Conservation (phyloP, 2,113 vertebrate genomes). For the Callopanchax toddi region DNA sequence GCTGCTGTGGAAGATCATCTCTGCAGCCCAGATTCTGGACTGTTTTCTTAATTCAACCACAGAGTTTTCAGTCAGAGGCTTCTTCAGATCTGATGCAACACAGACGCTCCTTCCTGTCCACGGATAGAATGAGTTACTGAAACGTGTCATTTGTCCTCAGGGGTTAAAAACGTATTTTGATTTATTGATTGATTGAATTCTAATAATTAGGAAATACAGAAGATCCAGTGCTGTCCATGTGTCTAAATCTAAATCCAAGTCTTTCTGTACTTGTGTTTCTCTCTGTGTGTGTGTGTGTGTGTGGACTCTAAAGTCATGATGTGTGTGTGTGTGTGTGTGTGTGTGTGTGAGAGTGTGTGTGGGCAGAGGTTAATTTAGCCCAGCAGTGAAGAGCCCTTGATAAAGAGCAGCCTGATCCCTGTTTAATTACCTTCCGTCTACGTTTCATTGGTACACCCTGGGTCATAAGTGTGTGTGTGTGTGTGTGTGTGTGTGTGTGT, state of each 20-base stretch:
- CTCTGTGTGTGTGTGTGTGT: slow-evolving; percentile 19
- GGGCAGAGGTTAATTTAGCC: slow-evolving; percentile 76
- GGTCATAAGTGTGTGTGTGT: slow-evolving; percentile 63
- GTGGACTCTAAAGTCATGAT: slow-evolving; percentile 4
- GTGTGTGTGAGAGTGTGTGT: slow-evolving; percentile 53
- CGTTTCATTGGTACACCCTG: slow-evolving; percentile 61
- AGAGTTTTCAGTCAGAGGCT: too few relatives aligned
- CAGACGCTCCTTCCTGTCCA: too few relatives aligned
- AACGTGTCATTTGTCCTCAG: too few relatives aligned
- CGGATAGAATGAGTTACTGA: too few relatives aligned
- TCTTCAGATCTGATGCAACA: too few relatives aligned
- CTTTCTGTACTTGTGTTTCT: slow-evolving; percentile 1
- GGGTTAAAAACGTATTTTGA: too few relatives aligned
- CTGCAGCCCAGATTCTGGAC: too few relatives aligned
- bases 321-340: slow-evolving; percentile 36
- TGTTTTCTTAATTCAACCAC: too few relatives aligned
- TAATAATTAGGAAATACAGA: not conserved
- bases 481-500: slow-evolving; percentile 18
- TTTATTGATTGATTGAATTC: too few relatives aligned
- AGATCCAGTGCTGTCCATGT: not conserved
- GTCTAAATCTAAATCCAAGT: not conserved
- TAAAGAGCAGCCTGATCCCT: slow-evolving; percentile 78
- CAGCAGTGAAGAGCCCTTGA: slow-evolving; percentile 77
- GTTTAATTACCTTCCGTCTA: slow-evolving; percentile 78
- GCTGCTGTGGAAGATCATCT: too few relatives aligned